Percentiles rank a stretch among this genome's conserved stretches.
phyloP scores from a whole-genome alignment of 2,888 invertebrate species.

The Balanococcus diminutus region DNA sequence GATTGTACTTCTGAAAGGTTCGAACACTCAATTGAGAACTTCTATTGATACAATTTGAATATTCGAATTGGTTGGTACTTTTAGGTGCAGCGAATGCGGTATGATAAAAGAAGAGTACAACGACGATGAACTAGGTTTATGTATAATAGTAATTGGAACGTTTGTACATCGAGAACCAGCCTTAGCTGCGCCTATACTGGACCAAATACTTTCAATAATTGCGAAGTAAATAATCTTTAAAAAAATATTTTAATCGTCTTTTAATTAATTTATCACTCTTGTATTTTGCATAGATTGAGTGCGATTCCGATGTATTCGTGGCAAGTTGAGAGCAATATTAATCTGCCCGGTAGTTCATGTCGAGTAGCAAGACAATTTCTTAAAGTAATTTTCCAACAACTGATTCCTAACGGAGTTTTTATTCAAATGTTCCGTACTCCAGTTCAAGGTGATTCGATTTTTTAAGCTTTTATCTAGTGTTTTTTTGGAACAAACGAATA shows the following conservation, averaged over 20 bases:
- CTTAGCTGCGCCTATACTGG: constrained; percentile 90
- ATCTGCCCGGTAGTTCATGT: constrained; percentile 91
- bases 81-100: constrained; percentile 86
- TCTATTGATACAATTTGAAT: neutral
- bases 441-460: constrained; percentile 62
- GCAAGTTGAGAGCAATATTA: constrained; percentile 85
- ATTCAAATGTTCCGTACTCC: constrained; percentile 92
- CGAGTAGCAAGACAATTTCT: constrained; percentile 97
- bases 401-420: constrained; percentile 96
- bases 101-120: constrained; percentile 88
- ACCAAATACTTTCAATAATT: constrained; percentile 73
- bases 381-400: constrained; percentile 92
- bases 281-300: constrained; percentile 68
- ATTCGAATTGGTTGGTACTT: no score
- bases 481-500: no score
- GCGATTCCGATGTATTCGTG: constrained; percentile 82
- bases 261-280: neutral
- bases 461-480: neutral
- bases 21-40: neutral
- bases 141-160: constrained; percentile 91
- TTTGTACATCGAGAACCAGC: constrained; percentile 96
- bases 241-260: neutral
- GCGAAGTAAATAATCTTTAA: constrained; percentile 51
- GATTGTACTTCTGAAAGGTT: constrained; percentile 72
- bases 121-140: constrained; percentile 93